Base-by-base conservation (phyloP, 1,140 invertebrate genomes). In the Rhynchophorus ferrugineus region DNA sequence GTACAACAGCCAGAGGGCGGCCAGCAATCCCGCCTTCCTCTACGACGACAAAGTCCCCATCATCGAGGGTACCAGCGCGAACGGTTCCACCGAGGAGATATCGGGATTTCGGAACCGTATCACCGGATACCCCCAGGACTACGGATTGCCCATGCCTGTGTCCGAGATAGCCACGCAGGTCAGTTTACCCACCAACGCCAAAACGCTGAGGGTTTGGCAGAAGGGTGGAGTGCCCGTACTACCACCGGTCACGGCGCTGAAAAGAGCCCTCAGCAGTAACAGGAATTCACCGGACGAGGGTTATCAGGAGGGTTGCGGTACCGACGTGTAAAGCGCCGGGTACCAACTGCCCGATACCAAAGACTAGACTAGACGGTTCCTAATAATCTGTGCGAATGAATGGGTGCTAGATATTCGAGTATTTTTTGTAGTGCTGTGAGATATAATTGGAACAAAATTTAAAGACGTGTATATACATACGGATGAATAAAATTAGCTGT, bases 301-400 rank as follows among this genome's bases (percentile, higher is more conserved):
- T 13, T 93, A 91, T 63, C 89, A 91, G 67, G 91, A 93, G 73
- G 88, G 88, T 53, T 90, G 88, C 68, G 89, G 88, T 35, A 92
- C 89, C 16, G 89, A 93, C 70, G 90, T 93, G 65, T 93, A 79
- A 78, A 36, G 1, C 1, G 1, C 16, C 9, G 1, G n/a, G 39
- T 14, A 18, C 22, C 34, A 16, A 37, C 9, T 19, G 49, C 22
- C 34, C 36, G 33, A 56, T 62, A 64, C 62, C 62, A 64, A 64
- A 64, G 62, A 62, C 58, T 61, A 36, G 50, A n/a, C n/a, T n/a
- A n/a, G n/a, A n/a, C n/a, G n/a, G 62, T 64, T 64, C 62, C 62
- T 64, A 63, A 39, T 29, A 36, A 50, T 36, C 16, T 43, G 11
- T 5, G 21, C 19, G 41, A 24, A 20, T 44, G 45, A 50, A 36